Evolutionary conservation across 35 echinoderm and acorn worm genomes (phyloP), one percentile per base, ranked within the genome.

Genomic region (Ptychodera flava): DNA sequence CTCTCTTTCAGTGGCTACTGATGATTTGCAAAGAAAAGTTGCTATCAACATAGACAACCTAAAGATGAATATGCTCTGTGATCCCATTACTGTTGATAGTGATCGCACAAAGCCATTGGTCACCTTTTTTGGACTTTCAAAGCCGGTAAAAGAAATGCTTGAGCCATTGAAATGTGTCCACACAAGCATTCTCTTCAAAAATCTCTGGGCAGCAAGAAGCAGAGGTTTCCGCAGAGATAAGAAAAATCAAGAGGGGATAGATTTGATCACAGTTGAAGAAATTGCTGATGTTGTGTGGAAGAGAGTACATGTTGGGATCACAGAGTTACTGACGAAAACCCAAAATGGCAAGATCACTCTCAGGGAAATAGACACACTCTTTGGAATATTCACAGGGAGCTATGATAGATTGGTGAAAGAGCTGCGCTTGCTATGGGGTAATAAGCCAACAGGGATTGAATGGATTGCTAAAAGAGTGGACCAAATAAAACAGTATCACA

Each of bases 241-340:
- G n/a, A 28, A 16, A 15, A 28, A 37, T 33, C 30, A 37, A 12
- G 35, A 10, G 28, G 35, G 45, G 22, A 64, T 12, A 1, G 37
- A 36, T 1, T 28, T 34, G 16, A 34, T 83, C n/a, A 83, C 82
- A 35, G 16, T 83, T 28, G 82, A 83, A 22, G 82, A 83, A 36
- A 35, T 83, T 6, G 82, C 34, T 1, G 37, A 34, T 12, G 1
- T 14, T 6, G 37, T 83, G 0, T 83, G 82, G 82, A 6, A 37
- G 30, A 10, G 37, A 1, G 82, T 83, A 14, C 34, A 83, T 29
- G 1, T 30, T 16, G 82, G 37, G 28, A 36, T 10, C 16, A 36
- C 30, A 30, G 33, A 83, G 22, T 35, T 83, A 28, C 15, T 34
- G 1, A 14, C 16, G 1, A 30, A 16, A 0, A 36, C 37, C 33